A percentile compares a stretch with the other conserved stretches of the same genome.
Evolutionary conservation across 2,797 vertebrate genomes (phyloP).

Genomic region (Borostomias antarcticus): DNA sequence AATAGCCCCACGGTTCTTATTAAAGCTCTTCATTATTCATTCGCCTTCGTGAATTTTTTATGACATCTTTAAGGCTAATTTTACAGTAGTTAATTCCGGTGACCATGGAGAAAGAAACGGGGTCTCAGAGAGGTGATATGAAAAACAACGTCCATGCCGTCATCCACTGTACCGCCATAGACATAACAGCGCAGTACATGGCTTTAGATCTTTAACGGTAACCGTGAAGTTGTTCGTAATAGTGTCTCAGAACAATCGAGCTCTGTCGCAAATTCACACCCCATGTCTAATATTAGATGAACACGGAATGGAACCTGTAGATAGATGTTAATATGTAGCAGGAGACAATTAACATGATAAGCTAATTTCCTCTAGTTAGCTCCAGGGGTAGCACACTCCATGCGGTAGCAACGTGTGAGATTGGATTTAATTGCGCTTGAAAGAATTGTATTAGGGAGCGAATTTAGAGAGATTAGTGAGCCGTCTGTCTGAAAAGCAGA

Average conservation of each 20-base stretch:
- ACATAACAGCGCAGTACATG: not conserved
- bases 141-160: too few relatives aligned
- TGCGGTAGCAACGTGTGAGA: not conserved
- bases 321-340: conserved; percentile 9
- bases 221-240: not conserved
- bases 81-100: conserved; percentile 19
- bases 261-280: not conserved
- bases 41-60: conserved; percentile 32
- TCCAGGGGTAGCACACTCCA: conserved; percentile 1
- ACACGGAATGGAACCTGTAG: not conserved
- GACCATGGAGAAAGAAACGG: not conserved
- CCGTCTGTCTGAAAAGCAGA: not conserved
- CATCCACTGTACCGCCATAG: not conserved
- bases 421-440: conserved; percentile 14
- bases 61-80: conserved; percentile 27
- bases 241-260: not conserved
- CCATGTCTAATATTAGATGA: conserved; percentile 14
- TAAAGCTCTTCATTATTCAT: conserved; percentile 39
- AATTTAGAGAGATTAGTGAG: not conserved
- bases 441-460: not conserved
- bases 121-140: not conserved
- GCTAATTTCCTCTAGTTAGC: conserved; percentile 16
- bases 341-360: conserved; percentile 9
- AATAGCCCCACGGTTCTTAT: conserved; percentile 20
- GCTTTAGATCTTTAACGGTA: not conserved